phyloP scores from a whole-genome alignment of 2,888 invertebrate genomes.

The Crematogaster levior region DNA sequence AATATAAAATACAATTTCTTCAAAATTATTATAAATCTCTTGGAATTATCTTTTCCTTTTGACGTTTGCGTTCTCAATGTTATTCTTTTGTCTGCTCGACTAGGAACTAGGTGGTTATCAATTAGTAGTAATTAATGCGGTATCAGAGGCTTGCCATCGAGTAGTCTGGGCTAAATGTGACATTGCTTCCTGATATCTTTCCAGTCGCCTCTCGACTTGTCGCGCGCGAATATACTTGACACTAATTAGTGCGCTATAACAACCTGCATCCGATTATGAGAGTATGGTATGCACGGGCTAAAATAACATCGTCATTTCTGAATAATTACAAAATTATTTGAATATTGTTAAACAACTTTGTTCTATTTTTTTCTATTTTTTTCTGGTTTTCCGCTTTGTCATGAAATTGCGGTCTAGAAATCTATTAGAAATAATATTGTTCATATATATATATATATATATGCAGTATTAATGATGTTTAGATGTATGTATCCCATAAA shows the following conservation, averaged over 20 bases:
- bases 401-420: background rate
- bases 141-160: constrained; percentile 54
- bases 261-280: constrained; percentile 25
- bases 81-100: constrained; percentile 35
- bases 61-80: background rate
- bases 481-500: background rate
- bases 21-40: background rate
- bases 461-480: background rate
- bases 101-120: constrained; percentile 65
- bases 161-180: constrained; percentile 52
- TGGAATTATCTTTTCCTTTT: background rate
- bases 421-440: too few species aligned
- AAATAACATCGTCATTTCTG: background rate
- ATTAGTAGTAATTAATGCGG: constrained; percentile 73
- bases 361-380: background rate
- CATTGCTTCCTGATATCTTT: constrained; percentile 62
- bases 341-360: background rate
- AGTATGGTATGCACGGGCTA: background rate
- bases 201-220: constrained; percentile 45
- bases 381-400: background rate
- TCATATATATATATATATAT: too few species aligned
- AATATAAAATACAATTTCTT: background rate
- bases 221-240: constrained; percentile 25
- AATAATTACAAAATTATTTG: background rate
- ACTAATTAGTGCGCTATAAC: constrained; percentile 61